Evolutionary conservation across 2,797 vertebrate genomes (phyloP).

Genomic region (Falco naumanni): DNA sequence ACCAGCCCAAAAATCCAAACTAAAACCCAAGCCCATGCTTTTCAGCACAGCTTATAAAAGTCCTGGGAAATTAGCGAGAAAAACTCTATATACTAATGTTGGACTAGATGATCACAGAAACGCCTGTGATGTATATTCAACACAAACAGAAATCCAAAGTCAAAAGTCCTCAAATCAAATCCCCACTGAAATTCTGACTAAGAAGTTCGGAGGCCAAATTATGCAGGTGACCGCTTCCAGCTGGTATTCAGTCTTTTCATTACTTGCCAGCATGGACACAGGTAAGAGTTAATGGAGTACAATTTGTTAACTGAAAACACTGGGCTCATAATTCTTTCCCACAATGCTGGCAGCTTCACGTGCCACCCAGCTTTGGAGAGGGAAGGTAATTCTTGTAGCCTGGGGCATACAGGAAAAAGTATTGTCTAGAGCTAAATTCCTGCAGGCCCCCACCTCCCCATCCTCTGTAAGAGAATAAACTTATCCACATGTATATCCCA

Average conservation of each 20-base stretch:
- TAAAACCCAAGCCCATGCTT: background rate
- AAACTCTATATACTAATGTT: background rate
- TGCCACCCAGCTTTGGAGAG: background rate
- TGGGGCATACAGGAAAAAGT: background rate
- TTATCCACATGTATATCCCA: background rate
- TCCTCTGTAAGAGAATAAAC: background rate
- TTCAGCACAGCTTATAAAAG: background rate
- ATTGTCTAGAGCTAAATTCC: background rate
- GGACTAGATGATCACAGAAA: background rate
- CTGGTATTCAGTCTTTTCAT: background rate
- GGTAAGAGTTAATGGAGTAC: background rate
- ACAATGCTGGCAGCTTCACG: background rate
- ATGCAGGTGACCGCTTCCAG: background rate
- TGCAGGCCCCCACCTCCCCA: background rate
- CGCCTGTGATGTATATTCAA: background rate
- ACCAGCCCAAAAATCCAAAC: background rate
- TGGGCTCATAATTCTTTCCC: background rate
- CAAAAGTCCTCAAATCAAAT: background rate
- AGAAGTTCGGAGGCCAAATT: background rate
- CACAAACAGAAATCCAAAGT: background rate
- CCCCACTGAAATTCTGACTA: background rate
- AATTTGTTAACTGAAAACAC: background rate
- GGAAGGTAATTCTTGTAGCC: background rate
- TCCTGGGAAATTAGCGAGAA: background rate
- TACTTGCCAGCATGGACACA: fast-evolving